These are phyloP conservation scores for Podiceps cristatus DNA, from an alignment of 2,113 vertebrate species.

Conservation along the genomic window DNA sequence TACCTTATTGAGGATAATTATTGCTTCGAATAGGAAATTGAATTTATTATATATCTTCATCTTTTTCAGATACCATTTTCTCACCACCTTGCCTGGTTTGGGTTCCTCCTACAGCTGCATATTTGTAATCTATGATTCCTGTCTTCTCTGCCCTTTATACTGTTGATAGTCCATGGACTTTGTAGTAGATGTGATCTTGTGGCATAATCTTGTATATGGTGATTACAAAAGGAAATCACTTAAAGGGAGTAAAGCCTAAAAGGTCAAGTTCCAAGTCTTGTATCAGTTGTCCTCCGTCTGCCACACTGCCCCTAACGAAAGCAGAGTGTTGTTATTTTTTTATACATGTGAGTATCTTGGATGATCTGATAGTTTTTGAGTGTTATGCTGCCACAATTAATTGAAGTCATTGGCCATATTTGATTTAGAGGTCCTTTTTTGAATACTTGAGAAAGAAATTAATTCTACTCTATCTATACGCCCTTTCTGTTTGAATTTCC, in stretches of 20 bases:
- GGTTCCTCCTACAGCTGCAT: neutral
- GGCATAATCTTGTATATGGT: neutral
- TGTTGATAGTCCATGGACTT: neutral
- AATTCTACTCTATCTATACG: neutral
- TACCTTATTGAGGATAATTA: neutral
- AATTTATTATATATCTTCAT: neutral
- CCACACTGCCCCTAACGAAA: neutral
- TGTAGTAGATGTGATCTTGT: neutral
- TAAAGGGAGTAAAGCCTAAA: neutral
- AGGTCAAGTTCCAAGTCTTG: neutral
- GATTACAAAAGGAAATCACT: neutral
- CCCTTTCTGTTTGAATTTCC: neutral
- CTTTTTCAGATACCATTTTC: neutral
- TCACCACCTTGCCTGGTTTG: neutral
- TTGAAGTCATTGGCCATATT: neutral
- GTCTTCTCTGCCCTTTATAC: neutral
- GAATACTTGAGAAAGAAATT: neutral
- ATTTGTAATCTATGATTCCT: neutral
- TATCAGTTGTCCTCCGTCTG: neutral
- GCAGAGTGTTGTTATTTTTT: neutral
- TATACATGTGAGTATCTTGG: neutral
- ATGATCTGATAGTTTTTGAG: neutral
- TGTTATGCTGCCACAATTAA: neutral
- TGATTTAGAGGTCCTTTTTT: neutral
- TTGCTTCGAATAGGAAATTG: neutral